These are phyloP conservation scores for Ophion ellenae DNA, from an alignment of 2,888 invertebrate species.

Conservation along the genomic window DNA sequence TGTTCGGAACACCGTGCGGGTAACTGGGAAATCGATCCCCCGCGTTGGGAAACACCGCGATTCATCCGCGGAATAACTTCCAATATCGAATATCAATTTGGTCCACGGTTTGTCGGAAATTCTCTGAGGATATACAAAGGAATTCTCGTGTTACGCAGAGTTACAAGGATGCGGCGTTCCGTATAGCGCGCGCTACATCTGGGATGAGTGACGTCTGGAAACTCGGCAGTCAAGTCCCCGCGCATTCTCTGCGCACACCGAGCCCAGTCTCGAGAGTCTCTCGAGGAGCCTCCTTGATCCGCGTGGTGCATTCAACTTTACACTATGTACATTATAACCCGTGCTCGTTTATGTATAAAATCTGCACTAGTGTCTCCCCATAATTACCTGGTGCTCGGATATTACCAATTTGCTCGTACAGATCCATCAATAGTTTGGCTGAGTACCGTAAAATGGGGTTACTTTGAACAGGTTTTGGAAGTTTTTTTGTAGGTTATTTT, in stretches of 20 bases:
- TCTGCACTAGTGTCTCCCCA: constrained; percentile 41
- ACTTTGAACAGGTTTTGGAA: too few relatives aligned
- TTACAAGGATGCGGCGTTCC: constrained; percentile 16
- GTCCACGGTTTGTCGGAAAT: neutral
- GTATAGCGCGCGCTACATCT: neutral
- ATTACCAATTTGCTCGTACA: constrained; percentile 75
- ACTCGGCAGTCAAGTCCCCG: constrained; percentile 21
- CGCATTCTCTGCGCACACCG: constrained; percentile 3
- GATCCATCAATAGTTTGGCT: constrained; percentile 70
- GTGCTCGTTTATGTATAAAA: neutral
- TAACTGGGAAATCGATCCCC: too few relatives aligned
- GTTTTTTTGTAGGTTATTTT: too few relatives aligned
- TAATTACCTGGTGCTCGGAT: constrained; percentile 75
- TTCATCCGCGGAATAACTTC: neutral
- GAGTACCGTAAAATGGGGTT: neutral
- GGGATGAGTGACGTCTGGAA: constrained; percentile 26
- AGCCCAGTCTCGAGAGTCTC: constrained; percentile 55
- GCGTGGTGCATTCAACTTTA: constrained; percentile 62
- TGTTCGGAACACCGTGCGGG: too few relatives aligned
- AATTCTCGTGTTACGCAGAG: neutral
- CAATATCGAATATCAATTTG: constrained; percentile 10
- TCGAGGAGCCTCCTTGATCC: constrained; percentile 73
- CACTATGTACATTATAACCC: constrained; percentile 16
- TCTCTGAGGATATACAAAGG: neutral
- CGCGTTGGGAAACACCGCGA: neutral